Percentiles rank a stretch among this genome's conserved stretches.
Evolutionary conservation across 2,888 invertebrate genomes (phyloP).

Genomic region (Geotrupes spiniger): DNA sequence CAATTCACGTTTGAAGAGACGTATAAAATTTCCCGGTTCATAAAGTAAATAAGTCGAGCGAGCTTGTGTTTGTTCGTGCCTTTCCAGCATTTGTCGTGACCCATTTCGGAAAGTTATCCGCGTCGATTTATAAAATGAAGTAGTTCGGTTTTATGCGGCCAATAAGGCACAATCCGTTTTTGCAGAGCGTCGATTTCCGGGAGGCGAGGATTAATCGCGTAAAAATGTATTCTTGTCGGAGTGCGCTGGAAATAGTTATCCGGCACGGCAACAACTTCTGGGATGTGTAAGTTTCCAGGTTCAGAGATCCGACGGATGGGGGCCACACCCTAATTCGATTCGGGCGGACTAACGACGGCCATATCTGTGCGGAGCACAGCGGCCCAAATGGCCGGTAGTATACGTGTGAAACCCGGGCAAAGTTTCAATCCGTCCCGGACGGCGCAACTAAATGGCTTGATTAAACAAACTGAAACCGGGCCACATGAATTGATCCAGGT

Average conservation of each 20-base stretch:
- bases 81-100: background rate
- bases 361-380: background rate
- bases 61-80: no score
- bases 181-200: background rate
- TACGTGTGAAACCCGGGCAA: conserved; percentile 31
- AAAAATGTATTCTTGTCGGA: conserved; percentile 1
- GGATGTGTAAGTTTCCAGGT: no score
- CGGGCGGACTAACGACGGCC: conserved; percentile 7
- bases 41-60: no score
- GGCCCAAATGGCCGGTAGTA: conserved; percentile 29
- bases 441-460: conserved; percentile 18
- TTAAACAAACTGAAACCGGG: conserved; percentile 9
- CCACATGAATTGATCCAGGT: background rate
- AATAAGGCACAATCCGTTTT: conserved; percentile 2
- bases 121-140: background rate
- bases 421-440: conserved; percentile 20
- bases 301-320: background rate
- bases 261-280: no score
- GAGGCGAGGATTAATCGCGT: background rate
- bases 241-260: background rate
- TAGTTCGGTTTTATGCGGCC: conserved; percentile 3
- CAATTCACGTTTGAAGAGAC: no score
- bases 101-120: conserved; percentile 2
- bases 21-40: no score
- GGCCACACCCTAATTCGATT: conserved; percentile 4